Percentiles rank a stretch among this genome's conserved stretches.
Evolutionary conservation across 2,113 vertebrate genomes (phyloP).

Genomic region (Chloropsis cyanopogon): DNA sequence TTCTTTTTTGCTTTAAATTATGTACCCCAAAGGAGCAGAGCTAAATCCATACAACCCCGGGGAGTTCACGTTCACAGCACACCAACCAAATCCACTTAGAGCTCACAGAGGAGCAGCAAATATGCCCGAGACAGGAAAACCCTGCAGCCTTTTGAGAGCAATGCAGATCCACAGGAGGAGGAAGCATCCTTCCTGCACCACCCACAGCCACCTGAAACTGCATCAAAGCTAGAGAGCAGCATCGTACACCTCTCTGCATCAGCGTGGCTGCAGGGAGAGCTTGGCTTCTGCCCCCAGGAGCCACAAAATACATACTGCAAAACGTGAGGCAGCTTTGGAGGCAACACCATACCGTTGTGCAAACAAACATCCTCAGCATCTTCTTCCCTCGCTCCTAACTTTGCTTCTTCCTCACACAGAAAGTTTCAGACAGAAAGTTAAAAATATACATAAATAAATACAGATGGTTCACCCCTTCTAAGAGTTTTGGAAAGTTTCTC

Average conservation of each 20-base stretch:
- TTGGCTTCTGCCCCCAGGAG: not conserved
- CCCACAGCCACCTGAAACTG: not conserved
- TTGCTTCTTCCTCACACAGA: not conserved
- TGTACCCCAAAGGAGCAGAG: not conserved
- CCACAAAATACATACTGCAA: accelerated
- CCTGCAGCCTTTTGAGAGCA: not conserved
- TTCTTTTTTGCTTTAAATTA: not conserved
- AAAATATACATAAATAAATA: not conserved
- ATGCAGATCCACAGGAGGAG: accelerated
- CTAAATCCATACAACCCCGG: not conserved
- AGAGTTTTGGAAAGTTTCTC: not conserved
- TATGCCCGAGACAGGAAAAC: not conserved
- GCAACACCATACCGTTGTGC: not conserved
- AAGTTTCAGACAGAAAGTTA: not conserved
- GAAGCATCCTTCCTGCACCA: not conserved
- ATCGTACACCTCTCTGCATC: not conserved
- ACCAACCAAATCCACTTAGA: not conserved
- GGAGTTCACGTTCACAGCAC: not conserved
- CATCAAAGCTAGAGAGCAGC: not conserved
- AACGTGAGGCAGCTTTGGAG: not conserved
- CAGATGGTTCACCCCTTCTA: not conserved
- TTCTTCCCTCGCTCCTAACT: not conserved
- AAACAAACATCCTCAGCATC: not conserved
- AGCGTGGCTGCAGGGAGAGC: accelerated
- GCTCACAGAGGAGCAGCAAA: not conserved